Base-by-base conservation (phyloP, 1,140 invertebrate genomes). In the Dinoponera quadriceps region DNA sequence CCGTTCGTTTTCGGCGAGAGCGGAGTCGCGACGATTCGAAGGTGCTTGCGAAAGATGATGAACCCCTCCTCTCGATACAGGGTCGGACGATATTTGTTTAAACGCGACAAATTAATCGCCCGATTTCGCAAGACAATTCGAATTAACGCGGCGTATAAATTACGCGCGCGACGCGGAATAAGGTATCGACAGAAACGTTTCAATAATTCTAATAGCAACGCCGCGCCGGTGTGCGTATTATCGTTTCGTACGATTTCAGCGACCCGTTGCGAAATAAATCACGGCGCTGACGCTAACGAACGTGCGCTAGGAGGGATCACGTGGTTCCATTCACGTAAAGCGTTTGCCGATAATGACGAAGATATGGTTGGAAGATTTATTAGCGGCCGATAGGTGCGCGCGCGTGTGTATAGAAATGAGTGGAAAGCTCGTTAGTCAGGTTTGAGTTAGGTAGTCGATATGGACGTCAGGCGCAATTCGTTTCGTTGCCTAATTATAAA, bases 401-500 rank as follows among this genome's bases (percentile, higher is more conserved):
- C 74, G 63, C 86, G 72, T 73, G 89, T 85, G 87, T 86, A 87
- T 86, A 87, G 88, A 74, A 92, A 92, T 82, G 88, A 84, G 91
- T 92, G 85, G 84, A 88, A 88, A 88, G 88, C 91, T 93, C 92
- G 92, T 93, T 93, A 92, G 91, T 92, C 91, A 90, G 86, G 89
- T 90, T 88, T 89, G 91, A 91, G 91, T 92, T 91, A 93, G 89
- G 91, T 92, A 92, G 92, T 92, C 91, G 91, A 93, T 92, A 91
- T 90, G 91, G 89, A 92, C 90, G 91, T 92, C 92, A 91, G 92
- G 63, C 89, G 84, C 91, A 91, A 93, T 93, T 93, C 91, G 92
- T 93, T 93, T 90, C 88, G 90, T 92, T 92, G 90, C 92, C 92
- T 93, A 93, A 93, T 93, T 93, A 93, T 93, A 93, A 93, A 93